phyloP scores from a whole-genome alignment of 2,888 invertebrate species.

The Acanthoscelides obtectus region DNA sequence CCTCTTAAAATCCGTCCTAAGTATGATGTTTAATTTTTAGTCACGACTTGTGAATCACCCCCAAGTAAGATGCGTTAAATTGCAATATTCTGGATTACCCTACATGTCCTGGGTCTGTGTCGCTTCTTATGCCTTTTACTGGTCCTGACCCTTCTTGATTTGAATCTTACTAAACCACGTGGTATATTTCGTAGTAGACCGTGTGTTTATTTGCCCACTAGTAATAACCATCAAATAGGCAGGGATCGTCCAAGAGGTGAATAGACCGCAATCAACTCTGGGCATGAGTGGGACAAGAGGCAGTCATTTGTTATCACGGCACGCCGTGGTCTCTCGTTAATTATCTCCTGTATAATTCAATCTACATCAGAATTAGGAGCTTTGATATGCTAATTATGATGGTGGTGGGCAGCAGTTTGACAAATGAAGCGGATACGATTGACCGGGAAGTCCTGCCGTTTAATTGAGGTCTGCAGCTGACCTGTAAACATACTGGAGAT shows the following conservation, averaged over 20 bases:
- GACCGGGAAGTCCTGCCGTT: not conserved
- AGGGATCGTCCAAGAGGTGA: not conserved
- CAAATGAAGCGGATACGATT: slow-evolving; percentile 23
- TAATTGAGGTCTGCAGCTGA: not conserved
- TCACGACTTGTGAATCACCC: too few species aligned
- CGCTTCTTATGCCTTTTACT: too few species aligned
- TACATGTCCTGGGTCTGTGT: too few species aligned
- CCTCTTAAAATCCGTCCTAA: too few species aligned
- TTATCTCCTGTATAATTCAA: slow-evolving; percentile 35
- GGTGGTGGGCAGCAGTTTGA: slow-evolving; percentile 22
- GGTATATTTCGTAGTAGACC: not conserved
- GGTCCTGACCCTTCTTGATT: too few species aligned
- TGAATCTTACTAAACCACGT: too few species aligned
- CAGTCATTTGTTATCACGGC: slow-evolving; percentile 19
- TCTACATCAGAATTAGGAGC: slow-evolving; percentile 32
- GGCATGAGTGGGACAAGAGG: slow-evolving; percentile 10
- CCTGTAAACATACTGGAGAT: not conserved
- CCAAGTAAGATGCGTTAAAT: too few species aligned
- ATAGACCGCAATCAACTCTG: not conserved
- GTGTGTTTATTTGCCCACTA: not conserved
- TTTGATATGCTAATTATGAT: slow-evolving; percentile 39
- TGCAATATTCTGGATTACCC: too few species aligned
- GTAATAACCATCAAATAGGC: not conserved
- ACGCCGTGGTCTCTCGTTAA: slow-evolving; percentile 21
- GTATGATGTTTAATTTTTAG: too few species aligned